Evolutionary conservation across 2,113 vertebrate genomes (phyloP).

Genomic region (Microtus richardsoni): DNA sequence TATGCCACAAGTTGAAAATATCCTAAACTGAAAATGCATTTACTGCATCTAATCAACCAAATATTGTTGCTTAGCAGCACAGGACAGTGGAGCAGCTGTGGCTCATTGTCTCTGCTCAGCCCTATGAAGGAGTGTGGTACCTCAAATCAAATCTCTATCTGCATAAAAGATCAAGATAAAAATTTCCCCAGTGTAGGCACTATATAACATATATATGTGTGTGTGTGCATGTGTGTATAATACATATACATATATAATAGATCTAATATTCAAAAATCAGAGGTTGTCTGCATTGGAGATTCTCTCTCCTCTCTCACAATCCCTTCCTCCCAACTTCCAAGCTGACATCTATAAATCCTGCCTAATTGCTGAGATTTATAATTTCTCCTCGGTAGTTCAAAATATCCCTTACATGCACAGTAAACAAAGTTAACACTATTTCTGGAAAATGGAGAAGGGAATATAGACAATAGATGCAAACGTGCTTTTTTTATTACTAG

Average conservation of each 20-base stretch:
- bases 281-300: background rate
- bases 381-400: conserved; percentile 5
- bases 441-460: background rate
- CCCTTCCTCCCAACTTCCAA: background rate
- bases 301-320: background rate
- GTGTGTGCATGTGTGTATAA: no score
- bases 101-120: background rate
- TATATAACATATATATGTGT: no score
- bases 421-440: background rate
- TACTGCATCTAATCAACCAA: background rate
- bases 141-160: background rate
- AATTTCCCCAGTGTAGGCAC: background rate
- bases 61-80: background rate
- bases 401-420: background rate
- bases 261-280: background rate
- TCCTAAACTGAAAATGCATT: background rate
- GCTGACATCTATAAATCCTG: background rate
- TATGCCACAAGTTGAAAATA: background rate
- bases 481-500: background rate
- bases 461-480: background rate
- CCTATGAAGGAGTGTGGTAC: background rate
- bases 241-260: background rate
- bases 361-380: background rate
- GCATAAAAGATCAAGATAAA: background rate
- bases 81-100: background rate